phyloP scores from a whole-genome alignment of 2,113 vertebrate species.

The Gymnarchus niloticus region DNA sequence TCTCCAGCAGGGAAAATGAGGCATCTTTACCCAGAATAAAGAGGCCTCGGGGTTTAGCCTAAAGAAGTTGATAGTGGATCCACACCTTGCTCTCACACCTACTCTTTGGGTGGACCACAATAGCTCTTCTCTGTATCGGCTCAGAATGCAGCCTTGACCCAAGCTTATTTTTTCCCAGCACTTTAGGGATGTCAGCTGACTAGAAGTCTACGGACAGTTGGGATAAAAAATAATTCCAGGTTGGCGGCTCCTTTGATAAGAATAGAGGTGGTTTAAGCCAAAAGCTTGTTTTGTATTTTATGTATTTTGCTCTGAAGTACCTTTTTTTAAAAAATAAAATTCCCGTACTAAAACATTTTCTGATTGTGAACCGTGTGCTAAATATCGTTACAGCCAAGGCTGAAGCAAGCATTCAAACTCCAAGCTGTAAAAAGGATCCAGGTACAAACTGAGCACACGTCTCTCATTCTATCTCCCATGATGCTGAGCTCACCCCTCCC shows the following conservation, averaged over 20 bases:
- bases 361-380: background rate
- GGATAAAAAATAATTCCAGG: background rate
- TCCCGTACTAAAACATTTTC: background rate
- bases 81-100: background rate
- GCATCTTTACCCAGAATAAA: background rate
- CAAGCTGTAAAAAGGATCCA: background rate
- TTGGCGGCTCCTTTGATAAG: background rate
- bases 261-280: background rate
- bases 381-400: background rate
- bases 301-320: background rate
- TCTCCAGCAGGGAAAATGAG: background rate
- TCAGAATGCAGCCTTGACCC: background rate
- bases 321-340: background rate
- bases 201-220: background rate
- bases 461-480: background rate
- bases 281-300: background rate
- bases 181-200: background rate
- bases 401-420: background rate
- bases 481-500: background rate
- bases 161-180: background rate
- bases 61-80: background rate
- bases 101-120: background rate
- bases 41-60: background rate
- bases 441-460: background rate
- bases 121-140: background rate